Percentiles rank a stretch among this genome's conserved stretches.
phyloP scores from a whole-genome alignment of 2,888 invertebrate species.

The Meliscaeva auricollis region DNA sequence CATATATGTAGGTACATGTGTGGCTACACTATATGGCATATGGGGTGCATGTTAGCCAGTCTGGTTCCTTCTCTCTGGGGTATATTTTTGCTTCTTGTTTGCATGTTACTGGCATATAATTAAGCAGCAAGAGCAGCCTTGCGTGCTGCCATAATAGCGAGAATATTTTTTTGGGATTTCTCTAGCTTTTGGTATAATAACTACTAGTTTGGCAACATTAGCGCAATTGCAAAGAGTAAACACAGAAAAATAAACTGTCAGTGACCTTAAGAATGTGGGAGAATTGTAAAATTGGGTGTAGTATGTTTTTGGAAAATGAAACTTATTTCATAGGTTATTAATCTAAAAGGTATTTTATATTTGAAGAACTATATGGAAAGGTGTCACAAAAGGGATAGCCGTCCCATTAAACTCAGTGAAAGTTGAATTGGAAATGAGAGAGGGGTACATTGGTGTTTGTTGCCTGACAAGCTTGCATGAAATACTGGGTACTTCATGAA shows the following conservation, averaged over 20 bases:
- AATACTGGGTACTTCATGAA: no score
- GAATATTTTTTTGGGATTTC: slow-evolving; percentile 64
- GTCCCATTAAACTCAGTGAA: no score
- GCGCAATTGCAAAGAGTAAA: slow-evolving; percentile 33
- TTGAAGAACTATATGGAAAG: background rate
- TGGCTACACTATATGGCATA: background rate
- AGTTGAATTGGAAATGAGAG: no score
- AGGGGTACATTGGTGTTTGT: no score
- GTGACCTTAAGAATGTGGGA: slow-evolving; percentile 53
- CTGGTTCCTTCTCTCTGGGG: slow-evolving; percentile 41
- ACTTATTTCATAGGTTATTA: background rate
- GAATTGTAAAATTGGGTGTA: slow-evolving; percentile 13
- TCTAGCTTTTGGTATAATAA: slow-evolving; percentile 20
- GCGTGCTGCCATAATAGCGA: slow-evolving; percentile 59
- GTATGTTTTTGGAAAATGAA: slow-evolving; percentile 4
- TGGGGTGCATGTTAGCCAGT: slow-evolving; percentile 49
- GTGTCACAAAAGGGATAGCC: background rate
- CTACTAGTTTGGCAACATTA: slow-evolving; percentile 49
- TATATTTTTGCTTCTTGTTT: slow-evolving; percentile 55
- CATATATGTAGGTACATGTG: slow-evolving; percentile 3
- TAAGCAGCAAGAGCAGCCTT: slow-evolving; percentile 57
- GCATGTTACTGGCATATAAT: slow-evolving; percentile 65
- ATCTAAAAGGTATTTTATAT: background rate
- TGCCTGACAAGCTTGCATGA: no score
- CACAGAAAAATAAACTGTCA: slow-evolving; percentile 16